Percentiles rank a stretch among this genome's conserved stretches.
Conservation (phyloP, 2,113 vertebrate genomes). For the Urocolius indicus region DNA sequence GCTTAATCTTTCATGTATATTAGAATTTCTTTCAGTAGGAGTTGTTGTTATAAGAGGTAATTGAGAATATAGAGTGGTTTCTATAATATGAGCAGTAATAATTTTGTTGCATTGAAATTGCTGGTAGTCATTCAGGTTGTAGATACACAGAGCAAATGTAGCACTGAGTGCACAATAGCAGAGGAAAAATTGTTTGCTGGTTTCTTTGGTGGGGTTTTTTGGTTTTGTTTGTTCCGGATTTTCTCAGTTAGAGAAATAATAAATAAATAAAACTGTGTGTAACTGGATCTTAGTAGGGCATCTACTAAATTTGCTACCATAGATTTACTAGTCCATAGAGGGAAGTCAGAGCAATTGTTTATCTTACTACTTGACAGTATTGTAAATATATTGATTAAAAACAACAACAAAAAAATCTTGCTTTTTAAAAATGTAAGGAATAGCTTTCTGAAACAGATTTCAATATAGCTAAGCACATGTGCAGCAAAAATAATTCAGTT, state of each 20-base stretch:
- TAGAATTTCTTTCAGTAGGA: constrained; percentile 36
- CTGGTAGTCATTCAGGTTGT: constrained; percentile 22
- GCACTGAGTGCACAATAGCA: background rate
- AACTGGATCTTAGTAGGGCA: constrained; percentile 51
- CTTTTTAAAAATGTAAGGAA: background rate
- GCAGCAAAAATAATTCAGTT: background rate
- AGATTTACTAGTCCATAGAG: background rate
- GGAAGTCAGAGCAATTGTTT: background rate
- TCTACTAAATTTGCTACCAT: constrained; percentile 25
- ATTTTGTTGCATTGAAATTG: constrained; percentile 36
- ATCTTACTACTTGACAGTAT: background rate
- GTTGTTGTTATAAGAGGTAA: background rate
- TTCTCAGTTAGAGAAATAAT: background rate
- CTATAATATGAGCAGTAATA: background rate
- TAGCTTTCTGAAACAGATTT: background rate
- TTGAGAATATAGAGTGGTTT: background rate
- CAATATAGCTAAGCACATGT: background rate
- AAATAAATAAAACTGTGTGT: background rate
- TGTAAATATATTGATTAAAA: background rate
- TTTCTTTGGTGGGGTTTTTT: background rate
- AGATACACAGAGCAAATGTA: background rate
- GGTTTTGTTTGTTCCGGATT: background rate
- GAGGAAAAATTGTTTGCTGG: constrained; percentile 10
- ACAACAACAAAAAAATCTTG: background rate
- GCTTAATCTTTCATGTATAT: background rate